Base-by-base conservation (phyloP, 2,888 invertebrate species). In the Caradrina kadenii region DNA sequence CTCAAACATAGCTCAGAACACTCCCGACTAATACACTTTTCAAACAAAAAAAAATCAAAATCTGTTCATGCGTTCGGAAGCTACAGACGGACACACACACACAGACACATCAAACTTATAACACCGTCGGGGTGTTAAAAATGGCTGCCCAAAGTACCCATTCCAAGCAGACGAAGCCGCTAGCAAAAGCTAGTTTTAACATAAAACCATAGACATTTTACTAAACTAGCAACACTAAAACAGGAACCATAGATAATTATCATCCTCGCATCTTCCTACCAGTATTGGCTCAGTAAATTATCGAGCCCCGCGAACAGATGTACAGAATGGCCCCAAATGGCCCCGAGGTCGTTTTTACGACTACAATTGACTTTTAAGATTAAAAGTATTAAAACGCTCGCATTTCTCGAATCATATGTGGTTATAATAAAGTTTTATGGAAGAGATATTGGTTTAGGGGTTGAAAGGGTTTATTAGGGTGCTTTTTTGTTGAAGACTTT, bases 301-400 rank as follows among this genome's bases (percentile, higher is more conserved):
- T 84, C 73, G 76, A 59, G 21, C 26, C 68, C 62, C 79, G 73
- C 76, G 78, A 88, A 87, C 91, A 91, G 90, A 90, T 91, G 91
- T 88, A 87, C 85, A 84, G 85, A 89, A 91, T 90, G 88, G 87
- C 66, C 87, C 82, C 85, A 80, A 89, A 91, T 89, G 88, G 86
- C 67, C 56, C 58, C 60, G 84, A 79, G 84, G 79, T 82, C 80
- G 80, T 84, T 89, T 89, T 89, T 87, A 88, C 86, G 84, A 84
- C 82, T 87, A 79, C 82, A 84, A 85, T 87, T 85, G 82, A 81
- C 65, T 81, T 82, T 83, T 73, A 81, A 82, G 79, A 82, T 82
- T 84, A 81, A 81, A 84, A 68, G 83, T 76, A 82, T 82, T 84
- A 81, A 81, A 84, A 69, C 69, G 73, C 59, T 17, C 68, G 73